phyloP scores from a whole-genome alignment of 2,888 invertebrate species.

The Tetragnatha montana region DNA sequence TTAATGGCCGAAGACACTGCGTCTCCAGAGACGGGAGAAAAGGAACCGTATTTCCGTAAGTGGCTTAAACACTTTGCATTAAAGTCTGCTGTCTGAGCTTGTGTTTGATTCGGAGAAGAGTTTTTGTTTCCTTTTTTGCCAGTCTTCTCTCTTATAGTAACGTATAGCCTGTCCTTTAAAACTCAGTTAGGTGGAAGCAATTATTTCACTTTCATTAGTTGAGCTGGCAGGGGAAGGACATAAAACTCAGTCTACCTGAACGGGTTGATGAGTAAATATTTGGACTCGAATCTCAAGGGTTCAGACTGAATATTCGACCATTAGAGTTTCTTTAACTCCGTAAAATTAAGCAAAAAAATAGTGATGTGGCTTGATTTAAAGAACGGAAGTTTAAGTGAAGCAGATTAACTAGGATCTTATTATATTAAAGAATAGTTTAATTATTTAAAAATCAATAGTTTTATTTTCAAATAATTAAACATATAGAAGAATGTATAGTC shows the following conservation, averaged over 20 bases:
- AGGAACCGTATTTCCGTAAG: constrained; percentile 55
- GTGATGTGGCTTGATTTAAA: no score
- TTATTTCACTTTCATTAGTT: constrained; percentile 13
- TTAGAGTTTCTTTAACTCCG: no score
- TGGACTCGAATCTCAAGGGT: neutral
- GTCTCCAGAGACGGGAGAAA: constrained; percentile 36
- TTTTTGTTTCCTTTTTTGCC: neutral
- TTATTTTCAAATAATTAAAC: no score
- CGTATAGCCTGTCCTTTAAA: neutral
- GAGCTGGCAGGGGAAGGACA: neutral
- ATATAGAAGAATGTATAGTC: no score
- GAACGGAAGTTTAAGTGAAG: no score
- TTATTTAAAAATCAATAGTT: no score
- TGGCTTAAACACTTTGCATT: constrained; percentile 63
- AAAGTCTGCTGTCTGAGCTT: constrained; percentile 32
- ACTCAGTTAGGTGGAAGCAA: neutral
- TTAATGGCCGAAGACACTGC: constrained; percentile 28
- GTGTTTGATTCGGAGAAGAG: constrained; percentile 1
- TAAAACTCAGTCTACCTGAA: neutral
- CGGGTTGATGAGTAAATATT: neutral
- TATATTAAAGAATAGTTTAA: no score
- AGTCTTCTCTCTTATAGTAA: neutral
- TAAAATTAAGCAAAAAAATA: no score
- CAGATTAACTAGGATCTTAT: no score
- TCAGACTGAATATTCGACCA: neutral